phyloP scores from a whole-genome alignment of 2,888 invertebrate species.

The Trichopria drosophilae region DNA sequence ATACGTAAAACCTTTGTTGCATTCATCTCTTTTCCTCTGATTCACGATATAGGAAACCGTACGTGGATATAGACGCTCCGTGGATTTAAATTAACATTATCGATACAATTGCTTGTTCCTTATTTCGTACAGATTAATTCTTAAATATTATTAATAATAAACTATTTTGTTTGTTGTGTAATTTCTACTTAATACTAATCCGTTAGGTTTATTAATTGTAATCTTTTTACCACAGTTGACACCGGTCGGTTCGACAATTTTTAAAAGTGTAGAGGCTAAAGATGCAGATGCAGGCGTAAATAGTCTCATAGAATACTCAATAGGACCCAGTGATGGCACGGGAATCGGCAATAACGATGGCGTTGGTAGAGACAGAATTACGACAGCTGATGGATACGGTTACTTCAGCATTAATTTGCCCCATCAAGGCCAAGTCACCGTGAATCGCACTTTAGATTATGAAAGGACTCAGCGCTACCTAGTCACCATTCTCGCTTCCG shows the following conservation, averaged over 20 bases:
- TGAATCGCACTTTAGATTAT: constrained; percentile 83
- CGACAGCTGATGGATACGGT: constrained; percentile 77
- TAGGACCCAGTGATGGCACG: constrained; percentile 69
- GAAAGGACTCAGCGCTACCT: constrained; percentile 85
- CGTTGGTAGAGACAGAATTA: constrained; percentile 62
- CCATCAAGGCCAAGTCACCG: constrained; percentile 86
- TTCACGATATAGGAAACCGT: no score
- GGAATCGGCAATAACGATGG: constrained; percentile 65
- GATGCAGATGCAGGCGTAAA: constrained; percentile 88
- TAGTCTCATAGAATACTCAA: constrained; percentile 83
- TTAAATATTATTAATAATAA: no score
- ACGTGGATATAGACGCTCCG: no score
- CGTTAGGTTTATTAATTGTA: neutral
- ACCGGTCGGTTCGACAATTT: constrained; percentile 83
- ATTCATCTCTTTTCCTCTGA: no score
- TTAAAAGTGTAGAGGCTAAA: constrained; percentile 76
- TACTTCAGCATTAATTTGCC: constrained; percentile 84
- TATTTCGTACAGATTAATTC: no score
- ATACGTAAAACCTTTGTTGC: no score
- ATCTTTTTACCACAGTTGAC: constrained; percentile 68
- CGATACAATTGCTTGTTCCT: no score
- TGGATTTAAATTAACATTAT: no score
- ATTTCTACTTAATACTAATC: no score
- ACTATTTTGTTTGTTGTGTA: no score
- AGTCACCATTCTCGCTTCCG: constrained; percentile 85